Evolutionary conservation across 2,888 invertebrate genomes (phyloP), one percentile per base, ranked within the genome.

Genomic region (Drosophila rellima): DNA sequence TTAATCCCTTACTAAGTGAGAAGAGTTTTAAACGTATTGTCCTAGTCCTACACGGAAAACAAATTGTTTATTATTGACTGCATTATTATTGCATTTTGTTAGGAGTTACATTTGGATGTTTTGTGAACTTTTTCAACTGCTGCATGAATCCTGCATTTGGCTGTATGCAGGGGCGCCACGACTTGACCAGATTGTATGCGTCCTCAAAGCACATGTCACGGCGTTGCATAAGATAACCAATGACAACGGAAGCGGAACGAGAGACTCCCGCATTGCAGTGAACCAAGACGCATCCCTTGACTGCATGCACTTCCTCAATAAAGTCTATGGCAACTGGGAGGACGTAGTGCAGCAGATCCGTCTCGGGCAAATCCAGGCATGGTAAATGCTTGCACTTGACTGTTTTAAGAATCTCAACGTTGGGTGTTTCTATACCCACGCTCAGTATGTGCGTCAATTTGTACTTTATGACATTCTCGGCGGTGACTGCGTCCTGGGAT

Each of bases 181-280:
- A 91, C 91, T 96, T 96, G 0, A 97, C 95, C 85, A 94, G 91
- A 47, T 93, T 90, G 75, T 94, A 95, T 0, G 97, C 97, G 13
- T 94, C 93, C 5, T 94, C 92, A 91, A 94, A 97, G 23, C 87
- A 80, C 92, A 95, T 93, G 6, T 91, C 90, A 29, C 94, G 90
- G 57, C 93, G 93, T 29, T 94, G 93, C 93, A 98, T 98, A 56
- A 98, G 93, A 92, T 96, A 98, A 7, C 95, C 96, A 56, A 98
- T 96, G 0, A 96, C 95, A 20, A 98, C 93, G 67, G 96, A 94
- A 0, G 97, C 94, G 2, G 98, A 96, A 10, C 98, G 94, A 0
- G 98, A 98, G 0, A 98, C 95, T 0, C 98, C 98, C 0, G 98
- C 98, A 92, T 98, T 98, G 90, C 98, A 98, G 92, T 98, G 98